Base-by-base conservation (phyloP, 1,140 invertebrate species). In the Hyles vespertilio region DNA sequence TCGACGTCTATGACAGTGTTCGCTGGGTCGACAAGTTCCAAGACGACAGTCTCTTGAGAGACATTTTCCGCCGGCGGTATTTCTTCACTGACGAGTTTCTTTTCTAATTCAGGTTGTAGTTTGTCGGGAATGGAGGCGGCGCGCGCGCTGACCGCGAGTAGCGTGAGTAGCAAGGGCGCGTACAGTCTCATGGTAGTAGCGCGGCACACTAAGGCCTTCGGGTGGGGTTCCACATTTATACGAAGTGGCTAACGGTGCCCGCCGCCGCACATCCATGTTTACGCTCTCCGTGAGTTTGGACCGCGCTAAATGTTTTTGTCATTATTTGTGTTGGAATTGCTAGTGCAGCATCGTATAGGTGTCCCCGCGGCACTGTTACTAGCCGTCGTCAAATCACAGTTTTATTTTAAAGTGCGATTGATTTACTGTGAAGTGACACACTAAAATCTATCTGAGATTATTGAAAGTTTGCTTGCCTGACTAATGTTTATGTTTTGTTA, bases 261-360 rank as follows among this genome's bases (percentile, higher is more conserved):
- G 45, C 48, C 51, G 51, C 53, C 36, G 50, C 48, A 50, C 51
- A 55, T 51, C 55, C 54, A 48, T 72, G 72, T 70, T 72, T 70
- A 68, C 69, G 64, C 60, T 69, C 51, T 61, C 56, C 64, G 70
- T 50, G 11, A 44, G 44, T 9, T 43, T 59, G n/a, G 40, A 57
- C n/a, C 46, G 52, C 55, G 58, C 72, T 78, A 79, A 83, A 79
- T 75, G 72, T 75, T 72, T 77, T 65, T 74, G 78, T 79, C 83
- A 84, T 72, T 84, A 84, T 84, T 82, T 82, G 75, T 80, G 61
- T 68, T 63, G 51, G 55, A 60, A 56, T 59, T 51, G 36, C 34
- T 22, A 6, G 32, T 51, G 32, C 22, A 11, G 47, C 36, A 8
- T 5, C 5, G 4, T 50, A 0, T 50, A 50, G 22, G 48, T 32